Base-by-base conservation (phyloP, 1,140 invertebrate species). In the Drosophila aff. region DNA sequence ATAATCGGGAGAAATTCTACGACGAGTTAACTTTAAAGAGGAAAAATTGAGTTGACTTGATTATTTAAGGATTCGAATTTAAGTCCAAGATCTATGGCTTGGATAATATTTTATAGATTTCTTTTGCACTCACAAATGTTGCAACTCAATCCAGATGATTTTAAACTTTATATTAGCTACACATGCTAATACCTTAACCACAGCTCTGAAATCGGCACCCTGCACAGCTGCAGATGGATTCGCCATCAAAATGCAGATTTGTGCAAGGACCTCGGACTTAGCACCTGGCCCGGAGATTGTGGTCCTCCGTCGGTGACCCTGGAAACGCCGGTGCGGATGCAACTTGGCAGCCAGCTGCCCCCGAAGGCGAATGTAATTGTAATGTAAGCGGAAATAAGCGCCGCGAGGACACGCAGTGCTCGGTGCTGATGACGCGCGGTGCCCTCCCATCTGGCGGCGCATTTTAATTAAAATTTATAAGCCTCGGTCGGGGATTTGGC, bases 401-500 rank as follows among this genome's bases (percentile, higher is more conserved):
- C 71, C 68, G 60, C 68, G 43, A 61, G 67, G 40, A 73, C 67
- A 73, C 67, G 69, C 67, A 61, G 28, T 60, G 71, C 74, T 67
- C 64, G 61, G 63, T 67, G 78, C 68, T 76, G 81, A 73, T 72
- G 81, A 68, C 53, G 81, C 62, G 81, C 26, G 63, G 38, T 59
- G 68, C 21, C 40, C 43, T 63, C 63, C 57, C 63, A 65, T 62
- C 60, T 79, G 76, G 67, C 41, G 67, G 60, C 69, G 84, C 84
- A 73, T 89, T 89, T 89, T 89, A 89, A 89, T 89, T 89, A 89
- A 89, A 89, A 89, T 89, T 89, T 89, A 89, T 89, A 89, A 89
- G 84, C 84, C 84, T 84, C 78, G 74, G 84, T 68, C 61, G 77
- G 85, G 84, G 84, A 89, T 87, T 87, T 89, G 80, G 84, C 80